Evolutionary conservation across 2,888 invertebrate species (phyloP), one percentile per base, ranked within the genome.

Genomic region (Eristalis intricaria): DNA sequence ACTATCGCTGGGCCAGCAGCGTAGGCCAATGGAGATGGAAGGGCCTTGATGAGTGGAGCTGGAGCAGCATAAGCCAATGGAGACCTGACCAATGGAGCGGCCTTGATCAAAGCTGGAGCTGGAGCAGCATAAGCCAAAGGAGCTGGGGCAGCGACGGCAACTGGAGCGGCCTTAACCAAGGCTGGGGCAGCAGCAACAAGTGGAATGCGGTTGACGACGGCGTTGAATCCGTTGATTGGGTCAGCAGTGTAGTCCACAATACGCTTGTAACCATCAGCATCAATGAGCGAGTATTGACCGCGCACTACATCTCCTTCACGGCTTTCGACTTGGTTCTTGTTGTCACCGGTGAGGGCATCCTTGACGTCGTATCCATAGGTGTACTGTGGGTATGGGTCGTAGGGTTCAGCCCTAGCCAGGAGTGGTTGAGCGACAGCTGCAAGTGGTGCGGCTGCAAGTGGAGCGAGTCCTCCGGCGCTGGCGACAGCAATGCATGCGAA

Each of bases 401-500:
- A 70, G 11, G 77, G 50, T 58, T 86, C 83, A 38, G 74, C 77
- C 50, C 64, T 85, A n/a, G 85, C 81, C 64, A 85, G 63, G 7
- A 85, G 68, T 58, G 85, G 85, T 22, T 77, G 76, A 22, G 81
- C 85, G 11, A 84, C 75, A 35, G 85, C 71, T 43, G 83, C 83
- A n/a, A n/a, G n/a, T n/a, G n/a, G n/a, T n/a, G n/a, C n/a, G n/a
- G n/a, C n/a, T n/a, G n/a, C n/a, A 23, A 86, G 50, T 40, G 81
- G 75, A 22, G 91, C 91, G 77, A 91, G 84, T 35, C 90, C 22
- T 63, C 92, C 92, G 40, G 92, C 92, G 85, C 90, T 91, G 88
- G 90, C 91, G 15, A 90, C 90, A 71, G 90, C 91, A 78, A 91
- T 88, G 82, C 91, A 89, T 71, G 91, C 90, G 87, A 92, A 90